Percentiles rank a stretch among this genome's conserved stretches.
Evolutionary conservation across 2,113 vertebrate genomes (phyloP).

Genomic region (Urocynchramus pylzowi): DNA sequence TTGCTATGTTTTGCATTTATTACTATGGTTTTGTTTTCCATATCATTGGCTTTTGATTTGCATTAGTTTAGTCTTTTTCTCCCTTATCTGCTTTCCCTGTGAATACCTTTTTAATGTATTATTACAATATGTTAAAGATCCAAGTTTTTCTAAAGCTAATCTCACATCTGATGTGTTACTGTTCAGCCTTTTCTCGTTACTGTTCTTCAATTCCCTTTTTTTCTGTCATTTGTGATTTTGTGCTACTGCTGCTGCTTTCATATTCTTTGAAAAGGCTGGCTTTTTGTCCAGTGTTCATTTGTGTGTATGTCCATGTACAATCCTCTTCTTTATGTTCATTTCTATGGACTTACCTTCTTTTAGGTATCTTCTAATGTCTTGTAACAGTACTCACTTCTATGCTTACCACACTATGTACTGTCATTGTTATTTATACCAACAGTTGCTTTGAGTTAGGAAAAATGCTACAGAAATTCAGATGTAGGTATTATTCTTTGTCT

Average conservation of each 20-base stretch:
- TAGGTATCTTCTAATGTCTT: not conserved
- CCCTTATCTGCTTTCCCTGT: not conserved
- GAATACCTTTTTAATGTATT: not conserved
- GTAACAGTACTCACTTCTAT: not conserved
- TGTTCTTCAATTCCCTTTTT: not conserved
- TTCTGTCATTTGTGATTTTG: not conserved
- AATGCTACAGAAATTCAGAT: not conserved
- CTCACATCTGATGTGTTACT: not conserved
- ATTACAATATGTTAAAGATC: not conserved
- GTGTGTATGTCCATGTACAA: not conserved
- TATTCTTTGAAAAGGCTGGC: not conserved
- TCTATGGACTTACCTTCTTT: not conserved
- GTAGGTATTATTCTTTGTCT: not conserved
- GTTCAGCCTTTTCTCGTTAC: not conserved
- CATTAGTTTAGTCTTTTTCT: not conserved
- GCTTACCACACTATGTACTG: not conserved
- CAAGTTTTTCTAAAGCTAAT: not conserved
- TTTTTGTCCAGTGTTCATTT: not conserved
- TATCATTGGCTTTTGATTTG: not conserved
- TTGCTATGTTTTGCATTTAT: not conserved
- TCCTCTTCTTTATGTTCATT: not conserved
- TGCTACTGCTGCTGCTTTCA: not conserved
- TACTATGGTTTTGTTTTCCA: not conserved
- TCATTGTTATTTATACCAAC: not conserved
- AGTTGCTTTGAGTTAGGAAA: not conserved